A percentile compares a stretch with the other conserved stretches of the same genome.
Evolutionary conservation across 2,888 invertebrate genomes (phyloP).

Genomic region (Acrobeloides nanus): DNA sequence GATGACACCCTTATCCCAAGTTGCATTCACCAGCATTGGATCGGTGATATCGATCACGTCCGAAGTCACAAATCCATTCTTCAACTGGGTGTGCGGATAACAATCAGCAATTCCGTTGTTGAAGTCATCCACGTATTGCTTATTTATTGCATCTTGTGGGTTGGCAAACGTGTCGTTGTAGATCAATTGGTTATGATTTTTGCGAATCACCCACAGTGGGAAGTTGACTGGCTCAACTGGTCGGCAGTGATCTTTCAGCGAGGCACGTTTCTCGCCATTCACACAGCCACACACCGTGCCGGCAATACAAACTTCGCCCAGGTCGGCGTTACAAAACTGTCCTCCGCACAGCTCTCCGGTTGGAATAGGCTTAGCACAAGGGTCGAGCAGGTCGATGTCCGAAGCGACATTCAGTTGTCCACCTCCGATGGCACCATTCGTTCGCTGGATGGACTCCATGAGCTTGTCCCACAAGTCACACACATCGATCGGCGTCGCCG

Average conservation of each 20-base stretch:
- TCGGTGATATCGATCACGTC: conserved; percentile 51
- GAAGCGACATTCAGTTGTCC: conserved; percentile 44
- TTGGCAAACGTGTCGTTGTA: conserved; percentile 44
- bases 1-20: conserved; percentile 48
- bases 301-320: conserved; percentile 48
- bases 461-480: conserved; percentile 50
- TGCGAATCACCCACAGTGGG: conserved; percentile 48
- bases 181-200: conserved; percentile 35
- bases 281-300: conserved; percentile 49
- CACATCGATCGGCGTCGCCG: conserved; percentile 35
- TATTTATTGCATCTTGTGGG: conserved; percentile 38
- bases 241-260: conserved; percentile 35
- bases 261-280: conserved; percentile 42
- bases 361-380: conserved; percentile 34
- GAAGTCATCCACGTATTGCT: conserved; percentile 31
- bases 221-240: conserved; percentile 48
- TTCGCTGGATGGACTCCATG: conserved; percentile 36
- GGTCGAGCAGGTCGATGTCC: conserved; percentile 46
- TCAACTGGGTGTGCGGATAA: conserved; percentile 47
- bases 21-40: conserved; percentile 41
- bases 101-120: conserved; percentile 45
- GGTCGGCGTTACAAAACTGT: conserved; percentile 33
- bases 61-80: conserved; percentile 39
- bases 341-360: conserved; percentile 40
- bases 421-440: conserved; percentile 36